Evolutionary conservation across 64 coral and sea anemone genomes (phyloP), one percentile per base, ranked within the genome.

Genomic region (Platygyra sinensis): DNA sequence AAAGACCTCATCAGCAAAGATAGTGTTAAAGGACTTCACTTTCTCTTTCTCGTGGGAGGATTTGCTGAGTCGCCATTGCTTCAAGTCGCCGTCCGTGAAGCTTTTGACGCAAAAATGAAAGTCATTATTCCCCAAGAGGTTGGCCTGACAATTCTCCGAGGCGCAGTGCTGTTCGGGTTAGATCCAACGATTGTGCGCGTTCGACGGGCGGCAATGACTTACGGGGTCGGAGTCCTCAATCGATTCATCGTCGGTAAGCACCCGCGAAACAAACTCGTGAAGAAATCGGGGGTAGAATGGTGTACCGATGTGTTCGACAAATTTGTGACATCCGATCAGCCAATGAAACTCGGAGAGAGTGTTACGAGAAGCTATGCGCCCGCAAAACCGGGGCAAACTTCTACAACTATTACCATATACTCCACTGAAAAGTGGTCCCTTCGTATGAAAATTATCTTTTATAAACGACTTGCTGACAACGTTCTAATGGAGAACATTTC

Each of bases 151-250:
- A 99, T 99, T 78, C 80, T 99, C 31, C 93, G 95, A 79, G 97
- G 97, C 10, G 97, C 97, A 16, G 97, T 99, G 22, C 77, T 99
- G 8, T 99, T 99, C 42, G 97, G 97, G 16, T 72, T 99, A 16
- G 94, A 99, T 88, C 97, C 97, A 10, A 96, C 87, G 7, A 76
- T 99, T 57, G 86, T 99, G 29, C 94, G 94, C 74, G 94, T 99
- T 61, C 91, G 97, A n/a, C 83, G 94, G 22, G 89, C 97, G 2
- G 89, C 88, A 9, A 86, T 99, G 51, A 99, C 97, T 8, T 99
- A 99, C 76, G 97, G 97, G 3, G 97, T 99, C 57, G 97, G 97
- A 42, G 97, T 99, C 30, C 91, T 99, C 62, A 99, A 99, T 90
- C 94, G 94, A 74, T 99, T 88, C 18, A 69, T 96, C 27, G 32